phyloP scores from a whole-genome alignment of 2,888 invertebrate species.

The Cheilosia impressa region DNA sequence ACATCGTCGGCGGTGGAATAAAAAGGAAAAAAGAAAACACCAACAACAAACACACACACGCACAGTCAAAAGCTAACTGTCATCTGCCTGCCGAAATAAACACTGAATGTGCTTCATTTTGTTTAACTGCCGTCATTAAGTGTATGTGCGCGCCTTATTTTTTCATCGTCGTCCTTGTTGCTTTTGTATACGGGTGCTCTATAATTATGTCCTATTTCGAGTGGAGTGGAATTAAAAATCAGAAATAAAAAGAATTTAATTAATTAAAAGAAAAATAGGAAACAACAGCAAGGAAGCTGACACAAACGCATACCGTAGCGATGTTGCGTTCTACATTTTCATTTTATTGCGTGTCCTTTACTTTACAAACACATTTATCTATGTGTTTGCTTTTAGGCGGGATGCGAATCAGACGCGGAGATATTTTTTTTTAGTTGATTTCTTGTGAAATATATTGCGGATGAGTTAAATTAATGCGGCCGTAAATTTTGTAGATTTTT shows the following conservation, averaged over 20 bases:
- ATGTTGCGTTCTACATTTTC: slow-evolving; percentile 48
- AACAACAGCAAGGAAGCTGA: slow-evolving; percentile 42
- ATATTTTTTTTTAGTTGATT: slow-evolving; percentile 52
- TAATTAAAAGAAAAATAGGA: slow-evolving; percentile 65
- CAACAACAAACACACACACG: slow-evolving; percentile 30
- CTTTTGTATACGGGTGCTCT: slow-evolving; percentile 10
- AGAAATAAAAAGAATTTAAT: slow-evolving; percentile 74
- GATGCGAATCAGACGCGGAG: slow-evolving; percentile 12
- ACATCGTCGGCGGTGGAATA: slow-evolving; percentile 1
- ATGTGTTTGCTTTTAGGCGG: slow-evolving; percentile 9
- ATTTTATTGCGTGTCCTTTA: slow-evolving; percentile 61
- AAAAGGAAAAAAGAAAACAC: neutral
- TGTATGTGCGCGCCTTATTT: slow-evolving; percentile 42
- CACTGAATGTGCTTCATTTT: slow-evolving; percentile 70
- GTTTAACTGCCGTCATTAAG: slow-evolving; percentile 69
- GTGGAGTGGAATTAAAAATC: slow-evolving; percentile 65
- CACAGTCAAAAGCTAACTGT: slow-evolving; percentile 49
- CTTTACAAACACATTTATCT: slow-evolving; percentile 5
- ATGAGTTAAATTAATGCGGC: slow-evolving; percentile 70
- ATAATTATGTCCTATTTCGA: slow-evolving; percentile 64
- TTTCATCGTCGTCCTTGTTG: slow-evolving; percentile 41
- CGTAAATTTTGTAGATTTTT: slow-evolving; percentile 63
- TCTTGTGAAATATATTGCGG: slow-evolving; percentile 68
- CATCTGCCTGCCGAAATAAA: slow-evolving; percentile 70
- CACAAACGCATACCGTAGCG: slow-evolving; percentile 20